Evolutionary conservation across 2,797 vertebrate genomes (phyloP).

Genomic region (Gymnothorax reevesii): DNA sequence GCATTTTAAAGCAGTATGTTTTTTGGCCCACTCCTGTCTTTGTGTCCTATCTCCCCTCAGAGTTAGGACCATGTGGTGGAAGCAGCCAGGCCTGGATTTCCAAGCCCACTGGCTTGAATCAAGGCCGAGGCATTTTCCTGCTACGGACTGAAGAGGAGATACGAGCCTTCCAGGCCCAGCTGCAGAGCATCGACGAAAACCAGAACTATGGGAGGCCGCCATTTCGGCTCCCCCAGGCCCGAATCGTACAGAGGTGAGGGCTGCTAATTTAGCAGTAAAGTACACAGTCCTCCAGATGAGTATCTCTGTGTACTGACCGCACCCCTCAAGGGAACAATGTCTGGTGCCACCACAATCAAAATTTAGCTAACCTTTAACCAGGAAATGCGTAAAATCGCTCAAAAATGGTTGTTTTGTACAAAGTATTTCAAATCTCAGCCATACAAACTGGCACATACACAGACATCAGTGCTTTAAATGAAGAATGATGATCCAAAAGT

Average conservation of each 20-base stretch:
- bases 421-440: neutral
- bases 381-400: neutral
- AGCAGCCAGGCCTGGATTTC: slow-evolving; percentile 83
- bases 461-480: too few relatives aligned
- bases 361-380: neutral
- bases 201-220: slow-evolving; percentile 48
- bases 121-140: slow-evolving; percentile 87
- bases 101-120: slow-evolving; percentile 84
- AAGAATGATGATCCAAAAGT: too few relatives aligned
- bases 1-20: neutral
- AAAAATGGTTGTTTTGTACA: neutral
- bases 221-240: slow-evolving; percentile 63
- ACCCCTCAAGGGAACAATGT: too few relatives aligned
- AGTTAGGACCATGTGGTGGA: slow-evolving; percentile 51
- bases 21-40: neutral
- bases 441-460: neutral
- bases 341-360: neutral
- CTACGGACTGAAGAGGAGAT: slow-evolving; percentile 73
- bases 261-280: neutral
- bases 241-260: slow-evolving; percentile 80
- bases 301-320: too few relatives aligned
- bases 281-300: too few relatives aligned
- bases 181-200: slow-evolving; percentile 59
- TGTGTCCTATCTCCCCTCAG: neutral
- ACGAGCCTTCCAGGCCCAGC: slow-evolving; percentile 64